Evolutionary conservation across 2,888 invertebrate species (phyloP).

Genomic region (Pomacea canaliculata): DNA sequence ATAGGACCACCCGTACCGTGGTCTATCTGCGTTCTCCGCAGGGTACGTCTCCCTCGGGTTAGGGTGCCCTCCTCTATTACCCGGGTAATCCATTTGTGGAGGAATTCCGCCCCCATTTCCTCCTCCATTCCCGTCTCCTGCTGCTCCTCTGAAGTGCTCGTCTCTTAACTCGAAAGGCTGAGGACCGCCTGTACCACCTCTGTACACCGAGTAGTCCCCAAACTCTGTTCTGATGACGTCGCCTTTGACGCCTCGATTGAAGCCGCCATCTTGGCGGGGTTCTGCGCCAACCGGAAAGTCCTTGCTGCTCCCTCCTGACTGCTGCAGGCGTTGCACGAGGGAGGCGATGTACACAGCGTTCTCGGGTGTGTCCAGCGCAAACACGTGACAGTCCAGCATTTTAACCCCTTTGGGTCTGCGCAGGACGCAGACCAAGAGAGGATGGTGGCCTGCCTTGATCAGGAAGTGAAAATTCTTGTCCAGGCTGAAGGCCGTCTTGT

Average conservation of each 20-base stretch:
- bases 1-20: conserved; percentile 36
- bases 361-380: conserved; percentile 77
- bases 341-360: conserved; percentile 47
- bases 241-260: conserved; percentile 33
- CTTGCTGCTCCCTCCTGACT: not conserved
- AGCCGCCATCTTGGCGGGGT: conserved; percentile 17
- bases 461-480: conserved; percentile 96
- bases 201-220: conserved; percentile 43
- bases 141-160: conserved; percentile 41
- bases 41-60: conserved; percentile 23
- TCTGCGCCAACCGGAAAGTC: not conserved
- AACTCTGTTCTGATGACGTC: conserved; percentile 45
- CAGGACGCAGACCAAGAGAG: conserved; percentile 95
- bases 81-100: conserved; percentile 1
- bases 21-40: conserved; percentile 17
- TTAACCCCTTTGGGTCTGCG: conserved; percentile 96
- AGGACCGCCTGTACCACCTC: conserved; percentile 23
- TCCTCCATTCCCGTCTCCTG: conserved; percentile 19
- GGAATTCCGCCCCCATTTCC: conserved; percentile 26
- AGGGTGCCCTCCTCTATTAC: conserved; percentile 15
- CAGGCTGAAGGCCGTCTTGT: conserved; percentile 83
- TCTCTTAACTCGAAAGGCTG: conserved; percentile 41
- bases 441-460: conserved; percentile 93
- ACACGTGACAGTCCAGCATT: conserved; percentile 98
- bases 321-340: conserved; percentile 21